Evolutionary conservation across 2,113 vertebrate species (phyloP), one percentile per base, ranked within the genome.

Genomic region (Eptesicus fuscus): DNA sequence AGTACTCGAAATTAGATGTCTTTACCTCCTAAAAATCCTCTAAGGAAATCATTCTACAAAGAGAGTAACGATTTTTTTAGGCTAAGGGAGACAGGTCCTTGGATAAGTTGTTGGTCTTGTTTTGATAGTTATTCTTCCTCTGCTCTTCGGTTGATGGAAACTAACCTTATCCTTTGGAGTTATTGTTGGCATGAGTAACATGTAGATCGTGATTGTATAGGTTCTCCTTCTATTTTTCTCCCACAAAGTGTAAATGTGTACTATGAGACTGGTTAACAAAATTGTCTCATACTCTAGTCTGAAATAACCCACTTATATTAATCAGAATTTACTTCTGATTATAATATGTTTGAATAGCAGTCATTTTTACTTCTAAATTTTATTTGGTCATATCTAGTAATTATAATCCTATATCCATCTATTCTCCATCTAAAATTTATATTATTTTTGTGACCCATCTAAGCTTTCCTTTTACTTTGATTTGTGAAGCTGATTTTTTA

Each of bases 401-500:
- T 91, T 91, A 71, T 49, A 82, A 96, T 25, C 40, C 14, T 86
- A 4, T 59, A 28, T 6, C 25, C 25, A 77, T 32, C 49, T 78
- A 44, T 49, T 95, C 18, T 25, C 12, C 11, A 12, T 37, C 49
- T 88, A 83, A 84, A 94, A 83, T 93, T 95, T 35, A 9, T 59
- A 37, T 53, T 74, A n/a, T 51, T 90, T 88, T 88, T 78, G 37
- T 85, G 73, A 78, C 18, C 53, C 3, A 63, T 4, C 2, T 7
- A 1, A 83, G 13, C 18, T 73, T 44, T 25, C 11, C 14, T 61
- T 77, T 69, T 85, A 16, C 67, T 92, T 90, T 93, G 40, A 63
- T 85, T 91, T 59, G 11, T 84, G 74, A 94, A 77, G 16, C 44
- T 89, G n/a, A 69, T 90, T 84, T 91, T 96, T 61, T 4, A 28